Conservation (phyloP, 2,888 invertebrate genomes). For the Disparrhopalites patrizii region DNA sequence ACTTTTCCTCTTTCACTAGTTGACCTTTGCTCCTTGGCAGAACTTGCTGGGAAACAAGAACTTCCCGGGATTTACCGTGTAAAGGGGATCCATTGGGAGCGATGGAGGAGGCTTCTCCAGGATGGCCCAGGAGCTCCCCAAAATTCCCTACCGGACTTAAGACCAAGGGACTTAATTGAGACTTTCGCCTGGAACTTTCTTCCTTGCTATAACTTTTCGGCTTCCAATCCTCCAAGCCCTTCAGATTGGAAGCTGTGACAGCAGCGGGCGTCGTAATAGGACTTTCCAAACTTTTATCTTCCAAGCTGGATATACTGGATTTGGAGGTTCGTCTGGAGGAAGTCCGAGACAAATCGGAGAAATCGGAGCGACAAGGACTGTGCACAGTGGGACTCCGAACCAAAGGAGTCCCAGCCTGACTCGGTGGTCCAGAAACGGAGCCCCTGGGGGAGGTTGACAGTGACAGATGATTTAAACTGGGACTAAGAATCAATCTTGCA, state of each 20-base stretch:
- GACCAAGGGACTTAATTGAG: too few relatives aligned
- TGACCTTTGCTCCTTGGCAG: not conserved
- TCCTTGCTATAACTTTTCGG: not conserved
- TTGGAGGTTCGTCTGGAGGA: conserved; percentile 32
- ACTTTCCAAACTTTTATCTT: conserved; percentile 6
- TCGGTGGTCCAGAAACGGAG: conserved; percentile 23
- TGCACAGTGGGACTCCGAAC: conserved; percentile 30
- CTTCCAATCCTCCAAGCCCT: not conserved
- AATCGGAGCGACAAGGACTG: conserved; percentile 8
- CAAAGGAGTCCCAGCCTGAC: conserved; percentile 33
- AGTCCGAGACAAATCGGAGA: conserved; percentile 3
- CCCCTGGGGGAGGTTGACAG: conserved; percentile 29
- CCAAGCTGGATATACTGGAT: conserved; percentile 33
- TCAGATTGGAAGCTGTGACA: not conserved
- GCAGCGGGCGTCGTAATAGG: not conserved
- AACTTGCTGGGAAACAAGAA: not conserved
- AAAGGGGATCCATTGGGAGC: too few relatives aligned
- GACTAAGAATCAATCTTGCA: conserved; percentile 31
- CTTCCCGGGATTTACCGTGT: too few relatives aligned
- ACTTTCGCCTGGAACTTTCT: not conserved
- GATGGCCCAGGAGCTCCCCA: too few relatives aligned
- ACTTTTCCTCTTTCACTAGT: not conserved
- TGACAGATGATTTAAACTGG: conserved; percentile 29
- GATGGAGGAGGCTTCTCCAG: too few relatives aligned
- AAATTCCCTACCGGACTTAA: too few relatives aligned